Evolutionary conservation across 2,888 invertebrate species (phyloP).

Genomic region (Eristalis arbustorum): DNA sequence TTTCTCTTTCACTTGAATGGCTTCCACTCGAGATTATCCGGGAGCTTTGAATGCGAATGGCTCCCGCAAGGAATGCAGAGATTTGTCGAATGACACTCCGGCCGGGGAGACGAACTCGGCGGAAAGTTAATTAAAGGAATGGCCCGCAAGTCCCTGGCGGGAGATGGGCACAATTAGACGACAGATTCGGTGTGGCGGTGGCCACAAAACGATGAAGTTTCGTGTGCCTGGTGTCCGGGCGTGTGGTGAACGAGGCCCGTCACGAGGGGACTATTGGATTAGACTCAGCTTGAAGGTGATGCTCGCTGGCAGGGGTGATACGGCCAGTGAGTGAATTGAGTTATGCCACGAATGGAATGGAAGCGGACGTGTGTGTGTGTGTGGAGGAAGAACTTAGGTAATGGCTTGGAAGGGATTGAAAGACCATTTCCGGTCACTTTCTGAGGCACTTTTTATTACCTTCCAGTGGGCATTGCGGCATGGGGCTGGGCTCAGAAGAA

Average conservation of each 20-base stretch:
- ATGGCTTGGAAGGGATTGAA: background rate
- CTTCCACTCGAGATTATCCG: slow-evolving; percentile 57
- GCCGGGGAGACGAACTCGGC: slow-evolving; percentile 26
- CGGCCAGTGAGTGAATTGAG: background rate
- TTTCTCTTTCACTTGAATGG: slow-evolving; percentile 54
- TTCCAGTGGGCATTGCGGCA: no score
- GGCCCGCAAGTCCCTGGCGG: background rate
- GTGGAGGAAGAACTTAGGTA: background rate
- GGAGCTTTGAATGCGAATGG: slow-evolving; percentile 43
- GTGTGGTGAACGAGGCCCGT: background rate
- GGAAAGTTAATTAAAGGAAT: slow-evolving; percentile 54
- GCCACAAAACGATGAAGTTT: slow-evolving; percentile 55
- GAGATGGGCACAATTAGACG: slow-evolving; percentile 36
- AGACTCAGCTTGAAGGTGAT: slow-evolving; percentile 23
- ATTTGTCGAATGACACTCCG: slow-evolving; percentile 28
- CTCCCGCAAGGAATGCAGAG: slow-evolving; percentile 34
- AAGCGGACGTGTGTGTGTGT: background rate
- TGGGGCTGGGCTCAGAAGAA: no score
- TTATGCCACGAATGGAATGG: background rate
- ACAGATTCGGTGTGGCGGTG: slow-evolving; percentile 29
- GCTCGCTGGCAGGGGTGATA: background rate
- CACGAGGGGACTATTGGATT: slow-evolving; percentile 42
- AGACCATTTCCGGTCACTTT: no score
- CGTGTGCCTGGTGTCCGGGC: background rate
- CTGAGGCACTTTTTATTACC: no score